A percentile compares a stretch with the other conserved stretches of the same genome.
phyloP scores from a whole-genome alignment of 35 echinoderm and acorn worm species.

The Diadema setosum region DNA sequence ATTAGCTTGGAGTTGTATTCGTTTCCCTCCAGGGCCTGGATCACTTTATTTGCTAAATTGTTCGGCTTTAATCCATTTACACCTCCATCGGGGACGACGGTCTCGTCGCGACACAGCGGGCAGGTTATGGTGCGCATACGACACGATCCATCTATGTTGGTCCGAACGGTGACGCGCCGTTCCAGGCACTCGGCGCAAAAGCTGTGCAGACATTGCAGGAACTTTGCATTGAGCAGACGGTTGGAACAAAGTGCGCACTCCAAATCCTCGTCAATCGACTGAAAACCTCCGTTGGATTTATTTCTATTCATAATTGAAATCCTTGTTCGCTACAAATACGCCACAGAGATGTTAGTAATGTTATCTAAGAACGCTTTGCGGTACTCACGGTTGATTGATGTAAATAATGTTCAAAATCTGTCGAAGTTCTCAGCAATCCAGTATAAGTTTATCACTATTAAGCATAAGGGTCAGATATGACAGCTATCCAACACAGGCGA shows the following conservation, averaged over 20 bases:
- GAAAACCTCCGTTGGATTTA: no score
- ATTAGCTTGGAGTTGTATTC: neutral
- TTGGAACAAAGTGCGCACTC: neutral
- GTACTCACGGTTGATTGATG: no score
- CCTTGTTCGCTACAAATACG: no score
- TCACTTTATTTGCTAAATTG: neutral
- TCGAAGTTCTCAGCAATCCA: no score
- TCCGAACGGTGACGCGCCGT: neutral
- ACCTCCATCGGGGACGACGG: neutral
- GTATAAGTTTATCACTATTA: no score
- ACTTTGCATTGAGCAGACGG: slow-evolving; percentile 1
- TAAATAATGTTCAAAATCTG: no score
- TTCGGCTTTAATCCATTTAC: neutral
- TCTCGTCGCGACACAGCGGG: neutral
- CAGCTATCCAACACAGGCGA: no score
- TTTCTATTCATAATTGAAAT: no score
- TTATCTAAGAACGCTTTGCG: no score
- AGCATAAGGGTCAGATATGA: no score
- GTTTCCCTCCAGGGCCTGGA: neutral
- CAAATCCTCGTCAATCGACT: neutral
- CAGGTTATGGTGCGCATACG: neutral
- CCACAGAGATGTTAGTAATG: no score
- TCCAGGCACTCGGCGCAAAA: slow-evolving; percentile 7
- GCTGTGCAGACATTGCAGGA: slow-evolving; percentile 10
- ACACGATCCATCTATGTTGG: neutral